Evolutionary conservation across 1,140 invertebrate genomes (phyloP).

Genomic region (Amphibalanus amphitrite): DNA sequence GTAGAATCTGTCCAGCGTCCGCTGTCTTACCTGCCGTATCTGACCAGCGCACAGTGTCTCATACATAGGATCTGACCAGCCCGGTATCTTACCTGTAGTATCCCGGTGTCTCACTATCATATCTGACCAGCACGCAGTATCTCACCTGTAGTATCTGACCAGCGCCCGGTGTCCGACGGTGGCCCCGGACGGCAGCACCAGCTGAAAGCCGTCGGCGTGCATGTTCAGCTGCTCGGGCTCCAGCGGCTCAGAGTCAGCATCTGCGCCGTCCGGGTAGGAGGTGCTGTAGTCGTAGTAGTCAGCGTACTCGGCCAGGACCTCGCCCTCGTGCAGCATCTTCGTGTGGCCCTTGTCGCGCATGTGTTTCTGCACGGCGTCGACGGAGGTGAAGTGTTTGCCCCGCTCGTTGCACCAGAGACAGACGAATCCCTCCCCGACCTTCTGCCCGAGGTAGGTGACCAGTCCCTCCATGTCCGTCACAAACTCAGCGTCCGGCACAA

Average conservation of each 20-base stretch:
- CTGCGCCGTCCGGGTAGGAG: slow-evolving; percentile 52
- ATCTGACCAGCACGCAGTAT: too few relatives aligned
- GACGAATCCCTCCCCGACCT: slow-evolving; percentile 57
- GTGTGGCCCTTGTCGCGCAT: slow-evolving; percentile 93
- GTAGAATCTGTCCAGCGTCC: too few relatives aligned
- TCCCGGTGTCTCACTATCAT: slow-evolving; percentile 7
- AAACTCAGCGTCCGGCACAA: slow-evolving; percentile 83
- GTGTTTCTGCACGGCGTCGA: slow-evolving; percentile 43
- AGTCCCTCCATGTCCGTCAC: slow-evolving; percentile 68
- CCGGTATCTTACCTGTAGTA: too few relatives aligned
- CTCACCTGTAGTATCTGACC: slow-evolving; percentile 43
- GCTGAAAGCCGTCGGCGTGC: slow-evolving; percentile 55
- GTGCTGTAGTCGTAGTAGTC: slow-evolving; percentile 87
- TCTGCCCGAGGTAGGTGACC: slow-evolving; percentile 70
- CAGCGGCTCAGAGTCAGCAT: slow-evolving; percentile 44
- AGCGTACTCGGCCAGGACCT: slow-evolving; percentile 62
- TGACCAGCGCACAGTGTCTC: slow-evolving; percentile 73
- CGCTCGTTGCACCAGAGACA: slow-evolving; percentile 86
- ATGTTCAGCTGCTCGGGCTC: slow-evolving; percentile 44
- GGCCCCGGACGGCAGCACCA: slow-evolving; percentile 73
- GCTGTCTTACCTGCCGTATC: slow-evolving; percentile 36
- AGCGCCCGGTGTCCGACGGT: slow-evolving; percentile 79
- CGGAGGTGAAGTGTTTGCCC: slow-evolving; percentile 26
- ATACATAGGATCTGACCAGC: too few relatives aligned
- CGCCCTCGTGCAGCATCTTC: slow-evolving; percentile 75